These are phyloP conservation scores for Lysiphlebus fabarum DNA, from an alignment of 1,140 invertebrate genomes.

Conservation along the genomic window DNA sequence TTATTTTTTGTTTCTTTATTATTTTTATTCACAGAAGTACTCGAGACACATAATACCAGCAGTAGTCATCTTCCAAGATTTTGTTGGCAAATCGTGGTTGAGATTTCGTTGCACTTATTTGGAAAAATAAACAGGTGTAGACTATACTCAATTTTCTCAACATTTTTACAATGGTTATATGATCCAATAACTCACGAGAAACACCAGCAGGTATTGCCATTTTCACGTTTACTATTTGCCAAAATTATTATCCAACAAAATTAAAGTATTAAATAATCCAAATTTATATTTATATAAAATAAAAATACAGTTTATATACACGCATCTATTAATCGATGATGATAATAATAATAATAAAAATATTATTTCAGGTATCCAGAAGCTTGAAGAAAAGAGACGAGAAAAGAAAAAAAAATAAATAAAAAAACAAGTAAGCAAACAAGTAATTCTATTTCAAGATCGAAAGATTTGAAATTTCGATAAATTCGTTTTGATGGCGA, in stretches of 20 bases:
- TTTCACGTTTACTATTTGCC: too few species aligned
- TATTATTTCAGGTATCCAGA: too few species aligned
- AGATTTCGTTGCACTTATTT: constrained; percentile 10
- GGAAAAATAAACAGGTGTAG: neutral
- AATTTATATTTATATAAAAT: too few species aligned
- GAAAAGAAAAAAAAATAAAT: neutral
- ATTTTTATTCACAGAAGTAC: too few species aligned
- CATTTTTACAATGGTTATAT: constrained; percentile 9
- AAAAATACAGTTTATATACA: too few species aligned
- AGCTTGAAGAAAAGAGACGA: neutral
- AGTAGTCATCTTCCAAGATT: neutral
- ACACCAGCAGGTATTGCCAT: constrained; percentile 1
- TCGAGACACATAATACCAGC: too few species aligned
- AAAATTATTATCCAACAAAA: too few species aligned
- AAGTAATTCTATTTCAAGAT: neutral
- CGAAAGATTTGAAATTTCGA: neutral
- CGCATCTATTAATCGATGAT: too few species aligned
- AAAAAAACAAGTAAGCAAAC: neutral
- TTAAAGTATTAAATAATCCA: too few species aligned
- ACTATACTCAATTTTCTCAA: constrained; percentile 9
- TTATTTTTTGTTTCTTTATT: too few species aligned
- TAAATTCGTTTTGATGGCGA: neutral
- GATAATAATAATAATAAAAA: too few species aligned
- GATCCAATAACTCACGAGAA: constrained; percentile 20
- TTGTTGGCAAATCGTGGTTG: neutral